phyloP scores from a whole-genome alignment of 2,797 vertebrate genomes.

The Astyanax mexicanus region DNA sequence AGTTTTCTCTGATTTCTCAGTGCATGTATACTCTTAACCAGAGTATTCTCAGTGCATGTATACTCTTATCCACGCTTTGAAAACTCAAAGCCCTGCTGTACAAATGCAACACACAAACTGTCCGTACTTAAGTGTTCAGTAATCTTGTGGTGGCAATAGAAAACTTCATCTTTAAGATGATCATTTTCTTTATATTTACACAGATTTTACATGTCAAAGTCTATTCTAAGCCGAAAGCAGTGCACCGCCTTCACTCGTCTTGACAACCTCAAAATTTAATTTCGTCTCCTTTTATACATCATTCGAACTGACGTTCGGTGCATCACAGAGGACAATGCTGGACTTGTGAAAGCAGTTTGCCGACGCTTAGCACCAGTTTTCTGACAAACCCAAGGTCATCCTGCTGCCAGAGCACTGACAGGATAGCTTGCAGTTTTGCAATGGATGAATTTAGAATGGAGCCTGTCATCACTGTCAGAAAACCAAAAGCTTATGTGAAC shows the following conservation, averaged over 20 bases:
- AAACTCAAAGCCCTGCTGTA: too few species aligned
- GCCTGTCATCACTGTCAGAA: neutral
- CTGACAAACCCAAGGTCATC: conserved; percentile 27
- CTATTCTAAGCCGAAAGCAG: conserved; percentile 3
- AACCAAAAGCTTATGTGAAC: too few species aligned
- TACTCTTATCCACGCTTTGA: too few species aligned
- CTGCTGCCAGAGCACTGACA: neutral
- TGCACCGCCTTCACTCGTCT: conserved; percentile 34
- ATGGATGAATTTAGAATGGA: neutral
- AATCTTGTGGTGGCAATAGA: neutral
- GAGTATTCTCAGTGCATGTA: too few species aligned
- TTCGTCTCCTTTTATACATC: conserved; percentile 49
- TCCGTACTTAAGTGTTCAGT: too few species aligned
- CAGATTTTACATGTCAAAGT: neutral
- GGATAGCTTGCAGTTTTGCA: neutral
- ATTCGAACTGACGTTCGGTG: conserved; percentile 40
- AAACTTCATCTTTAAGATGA: too few species aligned
- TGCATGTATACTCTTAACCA: too few species aligned
- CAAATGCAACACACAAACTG: too few species aligned
- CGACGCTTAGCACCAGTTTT: neutral
- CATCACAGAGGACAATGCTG: conserved; percentile 39
- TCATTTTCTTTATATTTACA: conserved; percentile 24
- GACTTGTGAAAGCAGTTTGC: conserved; percentile 31
- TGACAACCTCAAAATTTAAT: conserved; percentile 47
- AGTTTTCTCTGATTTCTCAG: too few species aligned